phyloP scores from a whole-genome alignment of 2,888 invertebrate genomes.

The Podotricha telesiphe region DNA sequence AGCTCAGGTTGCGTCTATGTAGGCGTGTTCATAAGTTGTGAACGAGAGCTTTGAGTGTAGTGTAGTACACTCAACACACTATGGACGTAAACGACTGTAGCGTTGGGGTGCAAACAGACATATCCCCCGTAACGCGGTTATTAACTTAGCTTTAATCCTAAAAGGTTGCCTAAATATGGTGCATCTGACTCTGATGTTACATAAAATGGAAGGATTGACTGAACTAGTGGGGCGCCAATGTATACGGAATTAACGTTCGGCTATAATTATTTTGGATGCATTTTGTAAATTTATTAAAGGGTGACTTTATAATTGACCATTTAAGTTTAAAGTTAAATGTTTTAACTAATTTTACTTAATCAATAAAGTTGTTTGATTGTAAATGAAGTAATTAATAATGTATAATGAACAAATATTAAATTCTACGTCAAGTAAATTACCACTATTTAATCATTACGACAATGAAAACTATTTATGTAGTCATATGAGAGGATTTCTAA shows the following conservation, averaged over 20 bases:
- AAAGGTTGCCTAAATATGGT: constrained; percentile 31
- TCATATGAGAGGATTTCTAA: too few relatives aligned
- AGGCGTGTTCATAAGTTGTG: not conserved
- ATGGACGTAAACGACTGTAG: constrained; percentile 30
- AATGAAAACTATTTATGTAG: too few relatives aligned
- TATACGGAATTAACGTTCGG: not conserved
- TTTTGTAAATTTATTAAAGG: not conserved
- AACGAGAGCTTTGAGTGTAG: constrained; percentile 16
- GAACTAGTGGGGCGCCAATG: not conserved
- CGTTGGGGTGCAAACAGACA: constrained; percentile 20
- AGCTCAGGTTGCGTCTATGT: constrained; percentile 24
- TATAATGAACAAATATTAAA: too few relatives aligned
- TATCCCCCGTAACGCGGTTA: constrained; percentile 24
- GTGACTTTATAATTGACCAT: too few relatives aligned
- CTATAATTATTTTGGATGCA: not conserved
- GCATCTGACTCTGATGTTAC: constrained; percentile 15
- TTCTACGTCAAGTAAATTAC: too few relatives aligned
- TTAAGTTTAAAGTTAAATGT: too few relatives aligned
- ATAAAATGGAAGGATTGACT: constrained; percentile 7
- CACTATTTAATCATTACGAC: too few relatives aligned
- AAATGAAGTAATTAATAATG: too few relatives aligned
- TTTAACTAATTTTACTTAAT: too few relatives aligned
- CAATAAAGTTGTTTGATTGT: too few relatives aligned
- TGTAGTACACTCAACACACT: constrained; percentile 18
- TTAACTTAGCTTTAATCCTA: constrained; percentile 33